phyloP scores from a whole-genome alignment of 2,888 invertebrate species.

The Cataglyphis rosenhaueri region DNA sequence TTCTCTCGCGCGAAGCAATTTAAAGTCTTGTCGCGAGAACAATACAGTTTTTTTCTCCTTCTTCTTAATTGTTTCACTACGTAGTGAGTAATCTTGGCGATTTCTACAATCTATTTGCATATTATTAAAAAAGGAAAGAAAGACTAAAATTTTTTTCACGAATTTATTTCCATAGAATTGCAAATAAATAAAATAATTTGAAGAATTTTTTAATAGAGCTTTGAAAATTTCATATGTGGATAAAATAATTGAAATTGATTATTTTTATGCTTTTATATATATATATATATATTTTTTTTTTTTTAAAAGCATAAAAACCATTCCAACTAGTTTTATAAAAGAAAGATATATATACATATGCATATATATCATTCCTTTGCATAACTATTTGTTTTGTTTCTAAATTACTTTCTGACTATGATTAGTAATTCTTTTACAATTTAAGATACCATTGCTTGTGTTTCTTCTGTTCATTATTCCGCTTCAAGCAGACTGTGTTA shows the following conservation, averaged over 20 bases:
- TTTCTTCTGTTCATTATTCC: conserved; percentile 13
- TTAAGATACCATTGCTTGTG: neutral
- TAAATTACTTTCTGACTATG: neutral
- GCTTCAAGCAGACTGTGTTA: neutral
- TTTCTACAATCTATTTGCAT: neutral
- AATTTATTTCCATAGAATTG: neutral
- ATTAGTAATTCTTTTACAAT: neutral
- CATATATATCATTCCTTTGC: neutral
- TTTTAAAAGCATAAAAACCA: too few species aligned
- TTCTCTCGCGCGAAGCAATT: neutral
- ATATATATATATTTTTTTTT: too few species aligned
- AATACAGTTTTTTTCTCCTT: too few species aligned
- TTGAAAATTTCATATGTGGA: neutral
- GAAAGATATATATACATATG: too few species aligned
- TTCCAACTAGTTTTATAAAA: too few species aligned
- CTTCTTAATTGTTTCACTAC: neutral
- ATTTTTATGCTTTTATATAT: neutral
- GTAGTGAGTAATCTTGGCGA: neutral
- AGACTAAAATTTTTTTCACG: neutral
- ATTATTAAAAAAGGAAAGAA: neutral
- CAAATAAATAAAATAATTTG: neutral
- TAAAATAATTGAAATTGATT: conserved; percentile 6
- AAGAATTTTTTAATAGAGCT: neutral
- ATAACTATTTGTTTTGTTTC: neutral
- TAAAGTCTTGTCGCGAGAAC: neutral